Conservation (phyloP, 1,140 invertebrate genomes). For the Drosophila funebris region DNA sequence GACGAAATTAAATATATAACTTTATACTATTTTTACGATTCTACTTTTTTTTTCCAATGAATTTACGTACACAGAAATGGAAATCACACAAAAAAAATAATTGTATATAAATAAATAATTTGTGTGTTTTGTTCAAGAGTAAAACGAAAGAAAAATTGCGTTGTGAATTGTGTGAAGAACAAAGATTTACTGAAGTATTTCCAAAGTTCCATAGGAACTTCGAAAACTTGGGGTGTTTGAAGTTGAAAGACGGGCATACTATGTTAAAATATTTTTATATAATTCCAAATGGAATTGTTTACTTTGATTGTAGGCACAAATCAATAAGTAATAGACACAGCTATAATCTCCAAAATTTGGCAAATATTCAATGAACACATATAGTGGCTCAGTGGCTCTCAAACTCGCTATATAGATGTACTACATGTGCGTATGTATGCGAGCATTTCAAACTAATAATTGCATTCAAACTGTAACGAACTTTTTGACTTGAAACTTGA, state of each 20-base stretch:
- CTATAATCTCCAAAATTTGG: not conserved
- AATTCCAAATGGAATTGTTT: not conserved
- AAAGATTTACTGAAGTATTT: conserved; percentile 55
- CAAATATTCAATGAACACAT: too few species aligned
- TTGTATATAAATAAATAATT: conserved; percentile 10
- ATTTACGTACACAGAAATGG: not conserved
- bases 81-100: not conserved
- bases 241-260: conserved; percentile 7
- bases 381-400: too few species aligned
- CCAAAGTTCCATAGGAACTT: not conserved
- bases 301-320: not conserved
- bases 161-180: conserved; percentile 45
- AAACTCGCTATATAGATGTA: too few species aligned
- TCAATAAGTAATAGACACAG: not conserved
- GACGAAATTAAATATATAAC: conserved; percentile 1
- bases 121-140: conserved; percentile 11
- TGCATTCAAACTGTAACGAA: too few species aligned
- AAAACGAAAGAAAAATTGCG: conserved; percentile 23
- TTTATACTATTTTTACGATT: not conserved
- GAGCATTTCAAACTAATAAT: too few species aligned
- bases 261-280: not conserved
- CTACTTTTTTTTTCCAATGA: not conserved
- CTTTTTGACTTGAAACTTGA: not conserved
- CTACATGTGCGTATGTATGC: too few species aligned
- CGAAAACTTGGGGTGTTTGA: not conserved